These are phyloP conservation scores for Leptarthrus brevirostris DNA, from an alignment of 2,888 invertebrate species.

Conservation along the genomic window DNA sequence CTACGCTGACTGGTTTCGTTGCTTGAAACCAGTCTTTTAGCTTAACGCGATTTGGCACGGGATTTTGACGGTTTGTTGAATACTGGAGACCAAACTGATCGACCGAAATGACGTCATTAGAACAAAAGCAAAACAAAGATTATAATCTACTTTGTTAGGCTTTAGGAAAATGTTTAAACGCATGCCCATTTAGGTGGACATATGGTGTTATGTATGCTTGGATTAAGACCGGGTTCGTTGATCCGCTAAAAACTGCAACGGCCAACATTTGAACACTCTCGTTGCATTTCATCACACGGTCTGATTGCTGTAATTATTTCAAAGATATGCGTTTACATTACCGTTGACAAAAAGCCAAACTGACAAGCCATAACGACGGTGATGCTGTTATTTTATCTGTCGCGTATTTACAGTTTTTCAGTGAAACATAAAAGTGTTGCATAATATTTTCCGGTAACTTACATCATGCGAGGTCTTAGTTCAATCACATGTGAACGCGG, in stretches of 20 bases:
- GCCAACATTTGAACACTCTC: background rate
- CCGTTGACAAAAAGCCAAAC: background rate
- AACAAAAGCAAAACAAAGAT: too few relatives aligned
- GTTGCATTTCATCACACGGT: slow-evolving; percentile 23
- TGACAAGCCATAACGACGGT: background rate
- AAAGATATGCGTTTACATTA: background rate
- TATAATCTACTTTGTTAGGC: background rate
- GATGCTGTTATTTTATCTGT: too few relatives aligned
- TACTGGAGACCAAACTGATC: background rate
- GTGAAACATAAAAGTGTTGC: too few relatives aligned
- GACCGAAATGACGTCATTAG: background rate
- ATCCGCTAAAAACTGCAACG: slow-evolving; percentile 14
- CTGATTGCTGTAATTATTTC: slow-evolving; percentile 19
- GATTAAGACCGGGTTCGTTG: slow-evolving; percentile 15
- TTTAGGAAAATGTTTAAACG: background rate
- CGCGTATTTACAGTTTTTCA: too few relatives aligned
- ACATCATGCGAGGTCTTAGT: too few relatives aligned
- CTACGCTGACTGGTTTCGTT: slow-evolving; percentile 29
- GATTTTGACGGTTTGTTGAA: background rate
- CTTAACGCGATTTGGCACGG: slow-evolving; percentile 14
- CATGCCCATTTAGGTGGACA: too few relatives aligned
- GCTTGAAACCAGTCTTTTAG: slow-evolving; percentile 32
- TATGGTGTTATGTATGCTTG: background rate
- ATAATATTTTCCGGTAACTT: too few relatives aligned
- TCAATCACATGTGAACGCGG: too few relatives aligned